A percentile compares a stretch with the other conserved stretches of the same genome.
Evolutionary conservation across 1,140 invertebrate species (phyloP).

Genomic region (Pseudomyrmex sp.): DNA sequence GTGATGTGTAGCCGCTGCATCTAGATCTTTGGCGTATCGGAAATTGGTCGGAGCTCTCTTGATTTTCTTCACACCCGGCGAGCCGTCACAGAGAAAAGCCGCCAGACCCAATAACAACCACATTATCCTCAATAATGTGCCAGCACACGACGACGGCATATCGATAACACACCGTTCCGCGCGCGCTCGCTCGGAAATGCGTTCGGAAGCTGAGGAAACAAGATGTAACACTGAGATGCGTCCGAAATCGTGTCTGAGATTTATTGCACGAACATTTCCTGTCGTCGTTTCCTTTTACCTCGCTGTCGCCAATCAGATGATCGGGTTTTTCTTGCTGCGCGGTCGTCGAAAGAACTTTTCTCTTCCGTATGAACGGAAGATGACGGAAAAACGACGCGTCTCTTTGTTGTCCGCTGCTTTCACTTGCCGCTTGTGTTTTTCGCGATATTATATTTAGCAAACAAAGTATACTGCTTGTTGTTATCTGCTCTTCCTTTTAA

Average conservation of each 20-base stretch:
- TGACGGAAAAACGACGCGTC: conserved; percentile 31
- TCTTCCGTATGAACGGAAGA: conserved; percentile 39
- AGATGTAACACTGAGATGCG: conserved; percentile 55
- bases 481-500: too few species aligned
- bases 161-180: neutral
- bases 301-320: neutral
- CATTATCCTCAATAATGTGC: neutral
- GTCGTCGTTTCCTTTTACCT: conserved; percentile 35
- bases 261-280: conserved; percentile 54
- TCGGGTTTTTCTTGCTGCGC: conserved; percentile 31
- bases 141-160: neutral
- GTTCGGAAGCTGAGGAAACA: neutral
- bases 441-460: neutral
- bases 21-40: conserved; percentile 64
- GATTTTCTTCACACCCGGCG: conserved; percentile 52
- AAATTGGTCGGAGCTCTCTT: conserved; percentile 65
- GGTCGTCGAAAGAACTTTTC: conserved; percentile 44
- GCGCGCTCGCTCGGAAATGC: neutral
- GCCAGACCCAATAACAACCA: conserved; percentile 29
- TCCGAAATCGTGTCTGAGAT: conserved; percentile 27
- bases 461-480: neutral
- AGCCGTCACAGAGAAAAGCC: neutral
- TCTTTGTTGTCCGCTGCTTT: conserved; percentile 50
- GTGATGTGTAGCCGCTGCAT: conserved; percentile 71
- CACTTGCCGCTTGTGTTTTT: conserved; percentile 45